Evolutionary conservation across 2,797 vertebrate species (phyloP), one percentile per base, ranked within the genome.

Genomic region (Cetoscarus ocellatus): DNA sequence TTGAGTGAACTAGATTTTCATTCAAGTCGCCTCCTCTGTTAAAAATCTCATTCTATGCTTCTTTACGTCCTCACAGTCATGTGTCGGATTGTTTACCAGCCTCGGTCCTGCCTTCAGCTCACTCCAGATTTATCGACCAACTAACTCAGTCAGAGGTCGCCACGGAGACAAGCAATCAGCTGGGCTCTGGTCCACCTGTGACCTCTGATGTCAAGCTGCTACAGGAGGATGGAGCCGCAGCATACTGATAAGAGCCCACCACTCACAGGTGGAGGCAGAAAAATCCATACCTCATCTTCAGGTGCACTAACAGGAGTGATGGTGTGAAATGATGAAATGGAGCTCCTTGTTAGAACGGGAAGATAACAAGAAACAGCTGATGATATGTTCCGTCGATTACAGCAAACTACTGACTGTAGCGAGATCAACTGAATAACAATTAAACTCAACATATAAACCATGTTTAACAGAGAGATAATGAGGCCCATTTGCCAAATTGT

Each of bases 281-380:
- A 86, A 86, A 91, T 85, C 79, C 35, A 73, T 83, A 82, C 38
- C 64, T 73, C 79, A 84, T 79, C 76, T 72, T 60, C 69, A 75
- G 79, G 43, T 27, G 53, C 5, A 50, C n/a, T 36, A 17, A 54
- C 42, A 51, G 57, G 77, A 55, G 70, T 44, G 62, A 77, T 52
- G 13, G 51, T 1, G 38, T 48, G 48, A 67, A 11, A 13, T n/a
- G 39, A 5, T 27, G 50, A 65, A 76, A 77, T 49, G 11, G 34
- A 43, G 36, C 15, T 27, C 9, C 18, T 17, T 38, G 27, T 39
- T 6, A 10, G 6, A n/a, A 38, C 2, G 3, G 58, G 63, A 1
- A 0, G 15, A 61, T 56, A 11, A 47, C 3, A 13, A 52, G 38
- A 67, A 18, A 55, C 1, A 2, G 2, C 55, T 36, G 13, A 18